phyloP scores from a whole-genome alignment of 2,888 invertebrate genomes.

The Synanthedon tipuliformis region DNA sequence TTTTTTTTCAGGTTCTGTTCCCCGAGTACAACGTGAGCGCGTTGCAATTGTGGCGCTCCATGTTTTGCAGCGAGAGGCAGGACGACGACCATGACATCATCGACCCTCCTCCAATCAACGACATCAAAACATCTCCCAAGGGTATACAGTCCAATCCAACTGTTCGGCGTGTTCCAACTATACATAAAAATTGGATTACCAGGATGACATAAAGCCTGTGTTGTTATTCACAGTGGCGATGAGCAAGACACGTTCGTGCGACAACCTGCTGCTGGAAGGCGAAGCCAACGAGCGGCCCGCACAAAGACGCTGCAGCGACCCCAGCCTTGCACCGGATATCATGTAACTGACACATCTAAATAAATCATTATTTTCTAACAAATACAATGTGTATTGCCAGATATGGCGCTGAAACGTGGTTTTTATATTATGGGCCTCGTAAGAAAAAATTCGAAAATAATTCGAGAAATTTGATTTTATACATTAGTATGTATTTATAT shows the following conservation, averaged over 20 bases:
- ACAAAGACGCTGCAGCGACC: constrained; percentile 86
- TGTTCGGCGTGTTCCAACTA: background rate
- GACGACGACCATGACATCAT: constrained; percentile 22
- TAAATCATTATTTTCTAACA: background rate
- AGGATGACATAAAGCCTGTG: no score
- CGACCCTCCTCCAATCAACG: constrained; percentile 1
- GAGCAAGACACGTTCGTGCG: constrained; percentile 88
- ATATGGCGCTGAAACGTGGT: no score
- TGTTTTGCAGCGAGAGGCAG: constrained; percentile 76
- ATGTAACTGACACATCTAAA: constrained; percentile 51
- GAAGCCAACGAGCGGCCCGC: constrained; percentile 72
- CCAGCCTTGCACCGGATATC: constrained; percentile 80
- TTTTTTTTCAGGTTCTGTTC: constrained; percentile 78
- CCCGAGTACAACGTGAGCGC: constrained; percentile 87
- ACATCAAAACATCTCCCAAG: background rate
- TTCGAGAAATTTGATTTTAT: no score
- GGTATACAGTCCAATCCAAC: background rate
- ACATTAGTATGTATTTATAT: no score
- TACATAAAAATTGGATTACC: background rate
- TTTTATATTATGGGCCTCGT: no score
- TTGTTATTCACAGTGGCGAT: constrained; percentile 59
- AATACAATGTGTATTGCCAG: background rate
- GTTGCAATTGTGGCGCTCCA: constrained; percentile 85
- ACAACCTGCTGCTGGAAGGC: constrained; percentile 79
- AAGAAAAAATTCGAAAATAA: no score